A percentile compares a stretch with the other conserved stretches of the same genome.
These are phyloP conservation scores for Xestia xanthographa DNA, from an alignment of 2,888 invertebrate genomes.

Conservation along the genomic window DNA sequence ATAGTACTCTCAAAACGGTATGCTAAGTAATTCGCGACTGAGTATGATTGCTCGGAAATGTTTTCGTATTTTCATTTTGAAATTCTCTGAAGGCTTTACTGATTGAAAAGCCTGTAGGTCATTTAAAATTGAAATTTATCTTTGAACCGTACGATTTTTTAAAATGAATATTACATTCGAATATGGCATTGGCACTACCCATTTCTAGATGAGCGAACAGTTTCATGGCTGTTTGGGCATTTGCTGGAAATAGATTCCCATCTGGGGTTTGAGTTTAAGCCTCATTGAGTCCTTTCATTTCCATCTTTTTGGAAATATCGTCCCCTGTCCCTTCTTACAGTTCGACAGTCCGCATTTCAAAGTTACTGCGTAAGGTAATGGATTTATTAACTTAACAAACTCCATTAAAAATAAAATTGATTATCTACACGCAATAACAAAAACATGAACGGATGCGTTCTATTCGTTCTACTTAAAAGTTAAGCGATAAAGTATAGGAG, in stretches of 20 bases:
- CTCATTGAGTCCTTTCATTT: slow-evolving; percentile 44
- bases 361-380: not conserved
- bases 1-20: slow-evolving; percentile 7
- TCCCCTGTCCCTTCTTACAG: slow-evolving; percentile 10
- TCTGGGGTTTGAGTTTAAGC: slow-evolving; percentile 30
- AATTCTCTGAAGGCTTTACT: slow-evolving; percentile 10
- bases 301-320: slow-evolving; percentile 10
- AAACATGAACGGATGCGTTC: slow-evolving; percentile 19
- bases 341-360: not conserved
- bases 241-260: slow-evolving; percentile 33
- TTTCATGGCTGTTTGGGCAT: slow-evolving; percentile 47
- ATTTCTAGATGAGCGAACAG: slow-evolving; percentile 41
- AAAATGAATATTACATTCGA: slow-evolving; percentile 22
- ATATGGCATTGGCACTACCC: not conserved
- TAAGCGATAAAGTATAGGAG: slow-evolving; percentile 13
- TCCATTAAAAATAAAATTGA: slow-evolving; percentile 9
- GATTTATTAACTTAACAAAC: slow-evolving; percentile 7
- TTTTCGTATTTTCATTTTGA: slow-evolving; percentile 23
- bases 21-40: slow-evolving; percentile 23
- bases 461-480: slow-evolving; percentile 36
- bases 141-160: not conserved
- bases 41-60: slow-evolving; percentile 12
- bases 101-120: slow-evolving; percentile 13
- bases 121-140: not conserved
- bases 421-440: slow-evolving; percentile 8